Base-by-base conservation (phyloP, 2,797 vertebrate genomes). In the Crenichthys baileyi region DNA sequence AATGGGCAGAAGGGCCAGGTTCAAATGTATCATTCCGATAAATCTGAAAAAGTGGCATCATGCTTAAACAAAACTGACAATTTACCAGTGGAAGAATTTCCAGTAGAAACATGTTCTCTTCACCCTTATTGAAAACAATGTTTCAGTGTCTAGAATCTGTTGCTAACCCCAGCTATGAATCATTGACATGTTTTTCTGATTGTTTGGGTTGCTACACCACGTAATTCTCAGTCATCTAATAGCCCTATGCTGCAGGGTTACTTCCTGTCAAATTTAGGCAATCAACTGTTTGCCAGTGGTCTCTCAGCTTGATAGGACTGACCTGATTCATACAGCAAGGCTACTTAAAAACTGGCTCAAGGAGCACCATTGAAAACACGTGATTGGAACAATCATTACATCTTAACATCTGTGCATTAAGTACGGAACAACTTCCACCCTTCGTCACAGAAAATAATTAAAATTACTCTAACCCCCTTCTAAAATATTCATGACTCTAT, bases 301-400 rank as follows among this genome's bases (percentile, higher is more conserved):
- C 39, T 46, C 7, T 11, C 2, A 13, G 56, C 24, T 58, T 58
- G 56, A 58, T 44, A 46, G 44, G 39, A 68, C 41, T 70, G 41
- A 46, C 24, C 67, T n/a, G 18, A 46, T 70, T 70, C 24, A 46
- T 46, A n/a, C 67, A 46, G 11, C 12, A 46, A 44, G 67, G 20
- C 39, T 24, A 3, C 5, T 44, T 68, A 68, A 44, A 41, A 44
- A 68, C 65, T 68, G 39, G 67, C 67, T 26, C 24, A 70, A 46
- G 16, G 41, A 16, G 13, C 41, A 5, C 24, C 24, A 70, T 26
- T 46, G 41, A 70, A 70, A 46, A 46, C 36, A 41, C 67, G 46
- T n/a, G 39, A 70, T 46, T 70, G 67, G 67, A 70, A 26, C 67
- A 70, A 44, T 70, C 67, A 70, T 70, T 70, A 26, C 22, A 24